phyloP scores from a whole-genome alignment of 2,888 invertebrate species.

The Ectemnius lituratus region DNA sequence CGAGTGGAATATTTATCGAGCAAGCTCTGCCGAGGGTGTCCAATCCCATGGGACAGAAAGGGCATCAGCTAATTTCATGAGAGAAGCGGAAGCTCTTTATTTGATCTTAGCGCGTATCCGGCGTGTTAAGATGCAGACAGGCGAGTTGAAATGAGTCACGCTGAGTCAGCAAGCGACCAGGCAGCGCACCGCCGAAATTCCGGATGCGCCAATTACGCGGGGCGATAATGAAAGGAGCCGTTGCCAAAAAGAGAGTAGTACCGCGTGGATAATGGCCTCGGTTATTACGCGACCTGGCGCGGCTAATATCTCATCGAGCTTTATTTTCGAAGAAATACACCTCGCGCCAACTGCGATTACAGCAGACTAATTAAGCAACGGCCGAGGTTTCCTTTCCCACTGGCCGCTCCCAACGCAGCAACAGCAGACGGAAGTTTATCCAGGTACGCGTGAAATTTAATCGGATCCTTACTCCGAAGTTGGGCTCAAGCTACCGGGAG shows the following conservation, averaged over 20 bases:
- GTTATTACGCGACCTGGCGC: constrained; percentile 15
- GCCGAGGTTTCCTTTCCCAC: not conserved
- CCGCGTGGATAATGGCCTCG: constrained; percentile 27
- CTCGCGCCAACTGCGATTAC: constrained; percentile 9
- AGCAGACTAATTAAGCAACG: constrained; percentile 3
- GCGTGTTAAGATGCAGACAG: constrained; percentile 51
- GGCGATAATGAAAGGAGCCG: constrained; percentile 38
- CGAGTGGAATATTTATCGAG: constrained; percentile 2
- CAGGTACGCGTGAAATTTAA: not conserved
- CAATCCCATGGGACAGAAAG: not conserved
- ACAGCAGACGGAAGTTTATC: not conserved
- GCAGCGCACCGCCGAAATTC: constrained; percentile 42
- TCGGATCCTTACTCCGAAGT: constrained; percentile 2
- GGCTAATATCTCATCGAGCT: constrained; percentile 1
- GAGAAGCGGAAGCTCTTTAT: constrained; percentile 45
- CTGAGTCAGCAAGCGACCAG: constrained; percentile 32
- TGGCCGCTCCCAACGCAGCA: not conserved
- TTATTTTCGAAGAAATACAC: not conserved
- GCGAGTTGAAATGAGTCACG: constrained; percentile 33
- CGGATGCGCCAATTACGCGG: constrained; percentile 52
- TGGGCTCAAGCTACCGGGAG: constrained; percentile 5
- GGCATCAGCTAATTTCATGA: not conserved
- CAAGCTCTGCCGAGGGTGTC: no score
- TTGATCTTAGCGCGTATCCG: constrained; percentile 51
- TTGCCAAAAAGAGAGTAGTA: constrained; percentile 38